A percentile compares a stretch with the other conserved stretches of the same genome.
phyloP scores from a whole-genome alignment of 2,113 vertebrate genomes.

The Periophthalmodon schlosseri region DNA sequence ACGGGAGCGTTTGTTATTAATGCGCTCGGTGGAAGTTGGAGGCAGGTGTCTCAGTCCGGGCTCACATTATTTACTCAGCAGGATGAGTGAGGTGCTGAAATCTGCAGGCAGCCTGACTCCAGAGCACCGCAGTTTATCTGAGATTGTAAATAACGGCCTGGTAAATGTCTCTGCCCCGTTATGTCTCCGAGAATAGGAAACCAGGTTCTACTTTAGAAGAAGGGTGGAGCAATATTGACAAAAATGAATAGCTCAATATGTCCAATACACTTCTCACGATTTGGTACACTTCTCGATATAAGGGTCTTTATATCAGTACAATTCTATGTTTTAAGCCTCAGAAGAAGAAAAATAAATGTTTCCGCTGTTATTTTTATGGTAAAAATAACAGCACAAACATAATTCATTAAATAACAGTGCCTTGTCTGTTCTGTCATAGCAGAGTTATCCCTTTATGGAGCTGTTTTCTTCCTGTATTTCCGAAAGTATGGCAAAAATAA shows the following conservation, averaged over 20 bases:
- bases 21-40: conserved; percentile 36
- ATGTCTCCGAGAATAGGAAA: conserved; percentile 39
- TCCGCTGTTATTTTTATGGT: too few relatives aligned
- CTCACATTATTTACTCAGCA: conserved; percentile 53
- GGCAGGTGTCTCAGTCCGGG: conserved; percentile 43
- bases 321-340: too few relatives aligned
- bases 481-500: too few relatives aligned
- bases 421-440: too few relatives aligned
- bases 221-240: neutral
- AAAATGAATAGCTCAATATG: neutral
- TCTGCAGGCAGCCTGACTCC: conserved; percentile 47
- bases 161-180: conserved; percentile 56
- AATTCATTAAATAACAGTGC: too few relatives aligned
- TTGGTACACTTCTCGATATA: too few relatives aligned
- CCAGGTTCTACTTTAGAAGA: neutral
- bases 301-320: too few relatives aligned
- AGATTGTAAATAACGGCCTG: conserved; percentile 58
- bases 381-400: too few relatives aligned
- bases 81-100: conserved; percentile 35
- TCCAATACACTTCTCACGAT: too few relatives aligned
- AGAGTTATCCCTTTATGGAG: too few relatives aligned
- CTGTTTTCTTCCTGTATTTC: too few relatives aligned
- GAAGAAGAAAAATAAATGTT: too few relatives aligned
- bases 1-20: conserved; percentile 41
- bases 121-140: conserved; percentile 41